Base-by-base conservation (phyloP, 2,797 vertebrate genomes). In the Pangasius sanitwongsei region DNA sequence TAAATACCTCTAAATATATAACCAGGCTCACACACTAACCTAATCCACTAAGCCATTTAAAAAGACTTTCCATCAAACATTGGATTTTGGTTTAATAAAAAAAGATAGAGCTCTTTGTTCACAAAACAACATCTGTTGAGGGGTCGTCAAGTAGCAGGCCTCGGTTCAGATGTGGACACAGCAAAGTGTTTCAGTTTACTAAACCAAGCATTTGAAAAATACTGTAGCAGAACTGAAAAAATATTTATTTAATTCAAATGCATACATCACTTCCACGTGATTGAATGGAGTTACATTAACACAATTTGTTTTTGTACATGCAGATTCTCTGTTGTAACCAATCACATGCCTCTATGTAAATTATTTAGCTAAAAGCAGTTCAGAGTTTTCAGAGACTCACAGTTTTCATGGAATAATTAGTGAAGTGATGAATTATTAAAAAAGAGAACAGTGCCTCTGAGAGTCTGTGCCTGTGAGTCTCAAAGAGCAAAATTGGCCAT, bases 1-100 rank as follows among this genome's bases (percentile, higher is more conserved):
- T 91, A 92, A 92, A 93, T 91, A 89, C 77, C 44, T 88, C 78
- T 91, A 55, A 87, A 92, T 88, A 89, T 88, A 91, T 53, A 69
- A 41, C 11, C 34, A 57, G 70, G 4, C 50, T 50, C 41, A 86
- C 23, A 86, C 34, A 53, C 55, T 61, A 70, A 86, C 37, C 78
- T 63, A 72, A 80, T 41, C 41, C n/a, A 87, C 37, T 31, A 83
- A 87, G 69, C 59, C 65, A 65, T 81, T 74, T 83, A 67, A 83
- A 65, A 57, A 53, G 37, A 74, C 55, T 61, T 55, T 37, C 81
- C 70, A 85, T 65, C 69, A 84, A 31, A 48, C 23, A 20, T 3
- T 83, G 31, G 34, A 53, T 57, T 74, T 65, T 63, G 34, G 18
- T 67, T 85, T 13, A 23, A 67, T 2, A 69, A 8, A 16, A 57